These are phyloP conservation scores for Alethe diademata DNA, from an alignment of 2,113 vertebrate genomes.

Conservation along the genomic window DNA sequence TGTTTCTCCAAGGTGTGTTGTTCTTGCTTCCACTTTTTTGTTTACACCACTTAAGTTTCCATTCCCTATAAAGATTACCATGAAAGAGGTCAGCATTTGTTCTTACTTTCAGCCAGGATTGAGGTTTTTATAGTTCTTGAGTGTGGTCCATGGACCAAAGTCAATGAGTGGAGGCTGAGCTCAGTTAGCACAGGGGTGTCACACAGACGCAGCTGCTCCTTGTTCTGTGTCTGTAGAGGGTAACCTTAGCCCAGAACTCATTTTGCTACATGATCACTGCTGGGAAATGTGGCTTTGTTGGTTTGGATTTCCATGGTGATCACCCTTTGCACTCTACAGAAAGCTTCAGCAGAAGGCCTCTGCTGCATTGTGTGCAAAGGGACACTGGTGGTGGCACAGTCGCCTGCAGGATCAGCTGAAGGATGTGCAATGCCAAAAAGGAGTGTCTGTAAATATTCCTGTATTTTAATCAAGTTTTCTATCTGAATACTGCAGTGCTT, in stretches of 20 bases:
- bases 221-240: not conserved
- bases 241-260: not conserved
- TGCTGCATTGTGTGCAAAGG: not conserved
- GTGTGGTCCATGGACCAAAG: not conserved
- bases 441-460: not conserved
- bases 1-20: not conserved
- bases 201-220: not conserved
- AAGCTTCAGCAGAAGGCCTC: too few relatives aligned
- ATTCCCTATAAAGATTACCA: not conserved
- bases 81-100: not conserved
- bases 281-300: not conserved
- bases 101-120: not conserved
- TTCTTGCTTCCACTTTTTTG: not conserved
- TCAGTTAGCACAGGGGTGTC: not conserved
- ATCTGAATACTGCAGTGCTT: not conserved
- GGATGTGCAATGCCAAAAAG: not conserved
- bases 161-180: not conserved
- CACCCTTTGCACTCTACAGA: not conserved
- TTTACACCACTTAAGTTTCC: not conserved
- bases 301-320: not conserved
- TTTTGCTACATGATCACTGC: not conserved
- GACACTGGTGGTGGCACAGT: not conserved
- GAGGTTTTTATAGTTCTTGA: not conserved
- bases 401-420: accelerated
- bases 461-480: not conserved